Base-by-base conservation (phyloP, 1,140 invertebrate genomes). In the Hyles vespertilio region DNA sequence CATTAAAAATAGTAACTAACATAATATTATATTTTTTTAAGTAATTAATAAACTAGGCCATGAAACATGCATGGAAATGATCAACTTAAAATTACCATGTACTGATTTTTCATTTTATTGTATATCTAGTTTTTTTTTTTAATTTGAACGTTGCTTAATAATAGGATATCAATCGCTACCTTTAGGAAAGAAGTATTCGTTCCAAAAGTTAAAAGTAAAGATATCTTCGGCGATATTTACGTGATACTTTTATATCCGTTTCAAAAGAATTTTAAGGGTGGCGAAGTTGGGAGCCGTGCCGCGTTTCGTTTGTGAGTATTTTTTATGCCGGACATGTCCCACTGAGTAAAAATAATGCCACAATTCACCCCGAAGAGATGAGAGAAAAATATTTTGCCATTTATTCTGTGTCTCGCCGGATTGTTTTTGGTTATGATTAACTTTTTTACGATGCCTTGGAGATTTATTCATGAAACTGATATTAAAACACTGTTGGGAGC, bases 331-430 rank as follows among this genome's bases (percentile, higher is more conserved):
- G 45, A 56, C 67, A 68, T 58, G 65, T 65, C 57, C 56, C 48
- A 4, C 46, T 49, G 59, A 55, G 58, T 50, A 64, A 65, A 68
- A 67, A 59, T 71, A 71, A 71, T 71, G 62, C 65, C 62, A 65
- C 60, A 71, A 65, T 65, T 62, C 57, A 61, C 55, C 46, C 57
- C 44, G 22, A 36, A 22, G 55, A 51, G 58, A 67, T 54, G 57
- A 59, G 32, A 56, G 54, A 52, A 62, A 60, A 59, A 55, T 54
- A 63, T 65, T 61, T 55, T 53, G 12, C 7, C 56, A 33, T 65
- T 53, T 36, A 48, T 51, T 65, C 55, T 65, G 58, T 56, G 50
- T 51, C 5, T 10, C 32, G 54, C 36, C 34, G 50, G 40, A 60
- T 59, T 59, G 52, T 59, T 59, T 59, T 56, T 33, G 22, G 32